These are phyloP conservation scores for Salvelinus sp. DNA, from an alignment of 2,113 vertebrate species.

Conservation along the genomic window DNA sequence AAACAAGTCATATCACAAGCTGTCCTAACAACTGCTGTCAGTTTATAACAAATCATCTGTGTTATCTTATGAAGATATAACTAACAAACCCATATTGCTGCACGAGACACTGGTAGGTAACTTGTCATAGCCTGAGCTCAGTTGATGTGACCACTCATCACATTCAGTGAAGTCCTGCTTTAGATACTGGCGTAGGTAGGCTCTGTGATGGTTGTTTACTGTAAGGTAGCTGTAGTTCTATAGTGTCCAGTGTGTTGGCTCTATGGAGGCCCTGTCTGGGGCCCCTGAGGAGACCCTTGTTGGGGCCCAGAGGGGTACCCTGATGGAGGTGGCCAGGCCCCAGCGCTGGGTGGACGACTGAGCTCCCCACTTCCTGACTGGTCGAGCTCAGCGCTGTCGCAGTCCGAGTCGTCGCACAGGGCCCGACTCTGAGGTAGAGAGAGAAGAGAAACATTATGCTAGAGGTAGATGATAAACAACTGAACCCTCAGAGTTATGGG, in stretches of 20 bases:
- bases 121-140: constrained; percentile 60
- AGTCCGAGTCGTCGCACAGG: constrained; percentile 88
- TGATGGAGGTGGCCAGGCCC: constrained; percentile 62
- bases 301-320: not conserved
- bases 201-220: constrained; percentile 43
- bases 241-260: constrained; percentile 16
- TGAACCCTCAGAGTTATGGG: too few relatives aligned
- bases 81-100: constrained; percentile 43
- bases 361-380: constrained; percentile 85
- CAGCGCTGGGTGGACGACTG: constrained; percentile 78
- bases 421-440: constrained; percentile 70
- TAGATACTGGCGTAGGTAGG: constrained; percentile 44
- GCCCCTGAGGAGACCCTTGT: constrained; percentile 10
- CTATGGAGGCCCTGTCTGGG: constrained; percentile 61
- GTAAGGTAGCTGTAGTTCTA: constrained; percentile 39
- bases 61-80: constrained; percentile 49
- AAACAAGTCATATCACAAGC: constrained; percentile 65
- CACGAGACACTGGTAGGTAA: constrained; percentile 52
- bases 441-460: not conserved
- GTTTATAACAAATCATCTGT: constrained; percentile 60
- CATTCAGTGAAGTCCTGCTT: constrained; percentile 63
- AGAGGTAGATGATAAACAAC: too few relatives aligned
- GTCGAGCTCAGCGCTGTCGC: constrained; percentile 89
- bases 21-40: constrained; percentile 63
- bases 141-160: constrained; percentile 53